Evolutionary conservation across 2,113 vertebrate genomes (phyloP), one percentile per base, ranked within the genome.

Genomic region (Sakesphorus luctuosus): DNA sequence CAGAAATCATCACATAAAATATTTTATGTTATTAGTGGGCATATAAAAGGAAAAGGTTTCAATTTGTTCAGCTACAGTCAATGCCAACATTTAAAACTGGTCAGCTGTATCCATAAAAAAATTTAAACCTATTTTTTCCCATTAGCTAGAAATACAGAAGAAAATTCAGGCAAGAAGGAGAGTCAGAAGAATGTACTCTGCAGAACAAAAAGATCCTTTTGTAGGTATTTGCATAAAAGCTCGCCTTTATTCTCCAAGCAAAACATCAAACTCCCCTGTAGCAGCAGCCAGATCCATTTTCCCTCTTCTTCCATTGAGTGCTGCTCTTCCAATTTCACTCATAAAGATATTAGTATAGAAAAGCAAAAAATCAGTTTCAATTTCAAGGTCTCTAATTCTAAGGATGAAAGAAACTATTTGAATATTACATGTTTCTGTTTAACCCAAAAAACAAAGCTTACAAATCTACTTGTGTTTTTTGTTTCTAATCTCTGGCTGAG

Each of bases 261-360:
- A 87, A 93, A 72, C n/a, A 90, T 40, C 13, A 84, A 91, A 63
- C 23, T 75, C 33, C 47, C 33, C 31, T 73, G 11, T 68, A 83
- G n/a, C 43, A 84, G 81, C 7, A 81, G 75, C 17, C 28, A 85
- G 17, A 29, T 82, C 25, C 21, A 13, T 80, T 96, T 95, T 67
- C 18, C 18, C 56, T 43, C 58, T 53, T 84, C 63, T 84, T n/a
- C 53, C 38, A 76, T 36, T 75, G 84, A 73, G 73, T 35, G 2
- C 18, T 95, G 19, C 40, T 97, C 49, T 93, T 96, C 40, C 81
- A 94, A 77, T 90, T 94, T 95, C 89, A 74, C 74, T 96, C 58
- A 75, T 91, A 96, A 97, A 93, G 90, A 85, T 94, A 93, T 84
- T 97, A 68, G 93, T 71, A 61, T 71, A 95, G 36, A 33, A 92